Percentiles rank a stretch among this genome's conserved stretches.
Evolutionary conservation across 2,888 invertebrate species (phyloP).

Genomic region (Pedicia rivosa): DNA sequence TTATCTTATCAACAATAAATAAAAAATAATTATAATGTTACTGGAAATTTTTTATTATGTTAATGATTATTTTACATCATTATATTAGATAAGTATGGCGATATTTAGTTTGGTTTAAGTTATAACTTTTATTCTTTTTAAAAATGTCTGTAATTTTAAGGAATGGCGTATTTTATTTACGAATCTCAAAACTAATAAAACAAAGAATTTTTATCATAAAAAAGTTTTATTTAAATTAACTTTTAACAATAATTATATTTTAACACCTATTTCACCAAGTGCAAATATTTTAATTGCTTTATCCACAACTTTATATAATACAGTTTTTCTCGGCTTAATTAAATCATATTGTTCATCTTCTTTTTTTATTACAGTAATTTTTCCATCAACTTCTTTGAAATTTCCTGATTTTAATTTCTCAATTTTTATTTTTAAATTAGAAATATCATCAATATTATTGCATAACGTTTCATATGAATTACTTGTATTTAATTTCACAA

Average conservation of each 20-base stretch:
- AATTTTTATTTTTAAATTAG: constrained; percentile 44
- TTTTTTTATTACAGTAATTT: constrained; percentile 31
- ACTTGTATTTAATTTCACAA: constrained; percentile 41
- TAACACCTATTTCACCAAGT: constrained; percentile 40
- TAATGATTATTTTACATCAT: too few relatives aligned
- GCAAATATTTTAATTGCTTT: constrained; percentile 57
- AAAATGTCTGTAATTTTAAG: too few relatives aligned
- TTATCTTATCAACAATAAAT: too few relatives aligned
- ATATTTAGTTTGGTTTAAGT: too few relatives aligned
- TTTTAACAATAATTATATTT: constrained; percentile 15
- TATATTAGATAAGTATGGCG: too few relatives aligned
- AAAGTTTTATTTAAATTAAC: background rate
- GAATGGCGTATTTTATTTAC: too few relatives aligned
- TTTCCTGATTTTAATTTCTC: constrained; percentile 53
- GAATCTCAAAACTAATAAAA: too few relatives aligned
- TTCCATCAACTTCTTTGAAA: constrained; percentile 58
- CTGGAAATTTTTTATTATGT: too few relatives aligned
- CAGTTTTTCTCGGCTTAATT: constrained; percentile 17
- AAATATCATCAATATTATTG: constrained; percentile 43
- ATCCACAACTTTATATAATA: constrained; percentile 51
- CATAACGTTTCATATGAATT: constrained; percentile 41
- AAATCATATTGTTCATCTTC: background rate
- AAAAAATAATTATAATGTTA: too few relatives aligned
- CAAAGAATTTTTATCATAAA: too few relatives aligned
- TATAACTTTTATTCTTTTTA: too few relatives aligned